These are phyloP conservation scores for Coelogynopora nodosa DNA, from an alignment of 2,888 invertebrate genomes.

Conservation along the genomic window DNA sequence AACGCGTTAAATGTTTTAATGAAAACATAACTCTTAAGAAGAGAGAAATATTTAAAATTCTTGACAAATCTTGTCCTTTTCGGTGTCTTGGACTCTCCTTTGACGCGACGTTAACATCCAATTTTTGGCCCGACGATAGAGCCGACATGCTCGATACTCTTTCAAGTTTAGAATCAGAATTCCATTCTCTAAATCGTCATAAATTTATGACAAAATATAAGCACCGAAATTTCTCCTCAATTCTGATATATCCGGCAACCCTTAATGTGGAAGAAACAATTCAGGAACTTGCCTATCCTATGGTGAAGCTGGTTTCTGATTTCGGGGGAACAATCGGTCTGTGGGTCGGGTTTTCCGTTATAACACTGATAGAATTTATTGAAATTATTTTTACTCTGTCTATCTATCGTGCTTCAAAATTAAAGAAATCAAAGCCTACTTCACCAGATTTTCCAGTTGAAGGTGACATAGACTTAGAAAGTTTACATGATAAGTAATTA, in stretches of 20 bases:
- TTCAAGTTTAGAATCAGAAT: not conserved
- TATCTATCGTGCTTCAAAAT: no score
- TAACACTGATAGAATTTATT: not conserved
- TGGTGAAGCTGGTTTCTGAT: not conserved
- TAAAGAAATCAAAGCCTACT: no score
- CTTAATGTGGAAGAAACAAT: not conserved
- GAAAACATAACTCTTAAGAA: not conserved
- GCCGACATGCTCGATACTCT: not conserved
- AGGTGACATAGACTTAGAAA: no score
- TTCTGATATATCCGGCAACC: not conserved
- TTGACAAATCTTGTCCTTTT: not conserved
- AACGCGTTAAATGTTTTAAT: not conserved
- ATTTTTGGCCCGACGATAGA: not conserved
- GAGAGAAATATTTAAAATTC: not conserved
- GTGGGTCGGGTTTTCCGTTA: not conserved
- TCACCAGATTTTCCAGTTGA: no score
- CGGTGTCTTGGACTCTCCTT: not conserved
- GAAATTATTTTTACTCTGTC: no score
- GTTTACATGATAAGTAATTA: no score
- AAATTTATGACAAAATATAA: not conserved
- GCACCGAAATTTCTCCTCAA: not conserved
- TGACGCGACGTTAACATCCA: not conserved
- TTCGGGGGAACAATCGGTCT: not conserved
- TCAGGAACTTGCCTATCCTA: not conserved
- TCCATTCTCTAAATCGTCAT: not conserved